These are phyloP conservation scores for Lymantria monacha DNA, from an alignment of 2,888 invertebrate genomes.

Conservation along the genomic window DNA sequence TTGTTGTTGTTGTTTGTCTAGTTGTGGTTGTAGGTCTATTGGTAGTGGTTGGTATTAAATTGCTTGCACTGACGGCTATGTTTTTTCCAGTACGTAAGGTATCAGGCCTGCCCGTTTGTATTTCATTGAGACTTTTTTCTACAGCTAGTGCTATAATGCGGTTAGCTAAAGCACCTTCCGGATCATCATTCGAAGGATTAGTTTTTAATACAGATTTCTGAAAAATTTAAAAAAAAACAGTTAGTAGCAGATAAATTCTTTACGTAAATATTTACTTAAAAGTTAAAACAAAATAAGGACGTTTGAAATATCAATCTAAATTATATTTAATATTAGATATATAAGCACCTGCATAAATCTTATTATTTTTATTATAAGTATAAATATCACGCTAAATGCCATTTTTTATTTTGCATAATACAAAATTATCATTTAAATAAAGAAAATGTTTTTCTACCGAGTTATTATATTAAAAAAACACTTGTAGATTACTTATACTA, in stretches of 20 bases:
- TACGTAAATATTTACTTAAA: background rate
- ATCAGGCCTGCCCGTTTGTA: slow-evolving; percentile 53
- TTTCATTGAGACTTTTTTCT: slow-evolving; percentile 73
- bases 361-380: too few relatives aligned
- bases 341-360: too few relatives aligned
- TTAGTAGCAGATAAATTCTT: background rate
- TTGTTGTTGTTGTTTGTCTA: slow-evolving; percentile 36
- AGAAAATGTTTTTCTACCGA: too few relatives aligned
- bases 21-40: slow-evolving; percentile 37
- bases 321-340: too few relatives aligned
- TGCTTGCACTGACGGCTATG: slow-evolving; percentile 45
- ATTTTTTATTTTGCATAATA: too few relatives aligned
- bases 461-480: too few relatives aligned
- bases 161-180: slow-evolving; percentile 75
- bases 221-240: slow-evolving; percentile 29
- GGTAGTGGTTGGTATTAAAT: slow-evolving; percentile 45
- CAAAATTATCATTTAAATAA: too few relatives aligned
- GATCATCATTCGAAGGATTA: slow-evolving; percentile 60
- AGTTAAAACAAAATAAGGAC: too few relatives aligned
- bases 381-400: too few relatives aligned
- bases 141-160: slow-evolving; percentile 80
- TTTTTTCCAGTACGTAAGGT: slow-evolving; percentile 56
- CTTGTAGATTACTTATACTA: too few relatives aligned
- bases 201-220: slow-evolving; percentile 75
- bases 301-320: too few relatives aligned